Conservation (phyloP, 2,888 invertebrate genomes). For the Asteroscopus sphinx region DNA sequence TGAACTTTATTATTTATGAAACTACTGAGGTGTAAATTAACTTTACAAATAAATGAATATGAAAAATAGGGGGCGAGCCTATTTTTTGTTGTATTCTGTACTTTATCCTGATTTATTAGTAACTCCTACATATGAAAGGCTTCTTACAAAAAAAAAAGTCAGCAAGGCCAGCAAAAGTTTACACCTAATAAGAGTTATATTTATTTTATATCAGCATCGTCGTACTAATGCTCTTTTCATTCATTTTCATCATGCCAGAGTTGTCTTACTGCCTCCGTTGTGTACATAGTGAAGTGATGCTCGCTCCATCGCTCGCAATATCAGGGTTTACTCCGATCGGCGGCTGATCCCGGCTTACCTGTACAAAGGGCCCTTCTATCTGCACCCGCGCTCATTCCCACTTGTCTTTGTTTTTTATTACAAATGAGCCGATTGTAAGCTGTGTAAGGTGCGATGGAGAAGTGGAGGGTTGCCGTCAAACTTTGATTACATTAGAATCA, state of each 20-base stretch:
- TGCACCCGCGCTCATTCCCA: constrained; percentile 15
- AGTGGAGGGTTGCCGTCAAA: no score
- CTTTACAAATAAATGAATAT: no score
- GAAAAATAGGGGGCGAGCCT: no score
- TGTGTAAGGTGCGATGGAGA: no score
- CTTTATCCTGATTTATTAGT: no score
- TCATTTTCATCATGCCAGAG: not conserved
- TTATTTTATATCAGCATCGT: not conserved
- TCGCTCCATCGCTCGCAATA: constrained; percentile 27
- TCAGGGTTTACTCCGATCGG: constrained; percentile 43
- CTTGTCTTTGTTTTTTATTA: constrained; percentile 18
- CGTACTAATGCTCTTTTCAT: not conserved
- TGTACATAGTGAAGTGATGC: not conserved
- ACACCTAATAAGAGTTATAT: no score
- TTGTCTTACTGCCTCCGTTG: constrained; percentile 7
- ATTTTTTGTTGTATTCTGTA: no score
- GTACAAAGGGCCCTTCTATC: constrained; percentile 39
- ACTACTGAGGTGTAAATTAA: no score
- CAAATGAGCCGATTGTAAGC: constrained; percentile 16
- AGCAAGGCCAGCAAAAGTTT: no score
- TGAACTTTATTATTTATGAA: no score
- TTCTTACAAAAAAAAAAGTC: no score
- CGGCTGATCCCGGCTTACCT: constrained; percentile 55
- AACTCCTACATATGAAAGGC: no score
- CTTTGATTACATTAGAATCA: not conserved